Evolutionary conservation across 2,888 invertebrate species (phyloP).

Genomic region (Troilus luridus): DNA sequence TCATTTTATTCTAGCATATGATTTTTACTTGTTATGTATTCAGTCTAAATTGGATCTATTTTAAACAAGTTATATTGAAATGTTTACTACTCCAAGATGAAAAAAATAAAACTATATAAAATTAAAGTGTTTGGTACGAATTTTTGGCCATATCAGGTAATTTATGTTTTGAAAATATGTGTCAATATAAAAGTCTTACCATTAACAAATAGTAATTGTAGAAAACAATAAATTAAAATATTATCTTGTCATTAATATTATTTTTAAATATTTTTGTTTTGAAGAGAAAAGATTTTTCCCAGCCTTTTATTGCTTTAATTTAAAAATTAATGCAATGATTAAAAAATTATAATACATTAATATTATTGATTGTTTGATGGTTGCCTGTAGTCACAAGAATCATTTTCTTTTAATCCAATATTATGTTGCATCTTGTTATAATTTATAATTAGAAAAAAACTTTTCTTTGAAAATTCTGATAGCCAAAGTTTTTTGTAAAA

Average conservation of each 20-base stretch:
- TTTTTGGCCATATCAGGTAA: neutral
- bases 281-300: no score
- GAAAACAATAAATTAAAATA: neutral
- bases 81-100: no score
- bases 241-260: neutral
- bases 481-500: no score
- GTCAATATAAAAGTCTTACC: neutral
- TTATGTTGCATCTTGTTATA: neutral
- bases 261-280: no score
- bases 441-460: neutral
- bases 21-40: neutral
- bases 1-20: neutral
- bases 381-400: neutral
- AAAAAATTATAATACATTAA: no score
- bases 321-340: no score
- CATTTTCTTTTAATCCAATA: neutral
- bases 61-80: neutral
- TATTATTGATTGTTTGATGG: neutral
- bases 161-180: neutral
- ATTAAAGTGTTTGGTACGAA: neutral
- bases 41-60: neutral
- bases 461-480: neutral
- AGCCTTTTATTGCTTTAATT: no score
- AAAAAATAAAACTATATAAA: no score
- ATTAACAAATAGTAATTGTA: neutral